phyloP scores from a whole-genome alignment of 1,140 invertebrate genomes.

The Bilobella aurantiaca region DNA sequence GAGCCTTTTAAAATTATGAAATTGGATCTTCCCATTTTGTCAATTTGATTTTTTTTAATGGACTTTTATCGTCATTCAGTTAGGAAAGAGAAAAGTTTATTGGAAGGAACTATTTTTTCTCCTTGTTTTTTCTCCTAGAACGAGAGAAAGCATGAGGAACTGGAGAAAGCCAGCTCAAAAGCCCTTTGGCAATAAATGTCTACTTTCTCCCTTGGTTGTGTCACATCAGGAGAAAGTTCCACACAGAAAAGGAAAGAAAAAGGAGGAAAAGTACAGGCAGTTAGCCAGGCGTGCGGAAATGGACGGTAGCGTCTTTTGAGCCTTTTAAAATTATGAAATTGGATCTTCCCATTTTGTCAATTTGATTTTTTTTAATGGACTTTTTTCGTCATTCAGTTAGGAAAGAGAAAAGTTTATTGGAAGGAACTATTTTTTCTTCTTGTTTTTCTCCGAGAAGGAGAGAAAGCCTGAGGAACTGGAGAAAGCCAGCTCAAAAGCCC shows the following conservation, averaged over 20 bases:
- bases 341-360: constrained; percentile 6
- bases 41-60: constrained; percentile 5
- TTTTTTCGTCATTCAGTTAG: constrained; percentile 5
- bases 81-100: background rate
- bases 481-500: background rate
- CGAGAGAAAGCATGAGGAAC: too few species aligned
- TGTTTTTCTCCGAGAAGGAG: too few species aligned
- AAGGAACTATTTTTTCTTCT: background rate
- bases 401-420: background rate
- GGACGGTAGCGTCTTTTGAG: background rate
- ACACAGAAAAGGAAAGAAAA: too few species aligned
- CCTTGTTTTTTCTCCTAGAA: too few species aligned
- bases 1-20: background rate
- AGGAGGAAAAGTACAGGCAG: too few species aligned
- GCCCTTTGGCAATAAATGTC: background rate
- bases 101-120: background rate
- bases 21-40: constrained; percentile 7
- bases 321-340: background rate
- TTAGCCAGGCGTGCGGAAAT: background rate
- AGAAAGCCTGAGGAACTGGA: too few species aligned
- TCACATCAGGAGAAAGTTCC: too few species aligned
- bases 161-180: background rate
- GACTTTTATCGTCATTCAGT: constrained; percentile 8
- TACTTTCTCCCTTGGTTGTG: background rate
- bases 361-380: constrained; percentile 5